Percentiles rank a stretch among this genome's conserved stretches.
phyloP scores from a whole-genome alignment of 2,113 vertebrate species.

The Lamprologus tigripictilis region DNA sequence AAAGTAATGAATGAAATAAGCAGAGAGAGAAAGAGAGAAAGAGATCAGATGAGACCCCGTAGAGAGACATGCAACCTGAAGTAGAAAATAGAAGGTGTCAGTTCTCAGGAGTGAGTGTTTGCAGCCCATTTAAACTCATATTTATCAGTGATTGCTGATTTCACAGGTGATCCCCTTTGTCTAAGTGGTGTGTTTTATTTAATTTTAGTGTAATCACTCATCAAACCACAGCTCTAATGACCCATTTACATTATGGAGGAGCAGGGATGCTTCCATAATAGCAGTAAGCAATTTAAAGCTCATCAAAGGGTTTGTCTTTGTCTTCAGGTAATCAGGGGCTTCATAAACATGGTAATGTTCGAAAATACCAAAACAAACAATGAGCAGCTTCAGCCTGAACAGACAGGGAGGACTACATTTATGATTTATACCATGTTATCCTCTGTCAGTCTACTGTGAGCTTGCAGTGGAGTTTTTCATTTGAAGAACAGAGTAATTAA shows the following conservation, averaged over 20 bases:
- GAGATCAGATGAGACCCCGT: slow-evolving; percentile 50
- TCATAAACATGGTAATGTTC: neutral
- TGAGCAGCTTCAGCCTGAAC: neutral
- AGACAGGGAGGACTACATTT: neutral
- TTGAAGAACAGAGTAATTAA: neutral
- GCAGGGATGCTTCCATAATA: neutral
- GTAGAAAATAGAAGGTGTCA: slow-evolving; percentile 29
- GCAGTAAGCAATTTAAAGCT: neutral
- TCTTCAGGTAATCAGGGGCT: neutral
- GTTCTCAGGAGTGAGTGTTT: neutral
- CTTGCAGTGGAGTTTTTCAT: neutral
- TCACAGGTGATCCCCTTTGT: neutral
- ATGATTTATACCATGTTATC: neutral
- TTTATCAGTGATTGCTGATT: neutral
- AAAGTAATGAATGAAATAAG: slow-evolving; percentile 57
- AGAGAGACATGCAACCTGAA: slow-evolving; percentile 61
- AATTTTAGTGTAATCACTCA: neutral
- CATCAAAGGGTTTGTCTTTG: neutral
- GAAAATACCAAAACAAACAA: neutral
- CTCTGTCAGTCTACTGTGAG: neutral
- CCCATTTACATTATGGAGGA: neutral
- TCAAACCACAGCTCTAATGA: neutral
- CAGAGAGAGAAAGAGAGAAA: slow-evolving; percentile 48
- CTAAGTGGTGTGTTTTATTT: neutral
- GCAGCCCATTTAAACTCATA: neutral